phyloP scores from a whole-genome alignment of 1,140 invertebrate species.

The Euura lappo region DNA sequence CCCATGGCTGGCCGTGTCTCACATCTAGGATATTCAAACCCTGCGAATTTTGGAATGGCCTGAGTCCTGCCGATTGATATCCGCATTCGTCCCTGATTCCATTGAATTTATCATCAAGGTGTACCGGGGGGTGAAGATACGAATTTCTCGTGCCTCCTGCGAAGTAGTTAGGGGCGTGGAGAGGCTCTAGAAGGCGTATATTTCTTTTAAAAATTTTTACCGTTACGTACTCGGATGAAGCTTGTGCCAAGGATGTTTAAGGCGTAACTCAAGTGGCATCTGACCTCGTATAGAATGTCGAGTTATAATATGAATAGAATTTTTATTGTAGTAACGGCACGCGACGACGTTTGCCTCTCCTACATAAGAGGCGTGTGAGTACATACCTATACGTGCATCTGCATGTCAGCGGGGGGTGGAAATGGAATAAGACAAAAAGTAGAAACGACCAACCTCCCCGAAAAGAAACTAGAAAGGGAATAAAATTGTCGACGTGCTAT shows the following conservation, averaged over 20 bases:
- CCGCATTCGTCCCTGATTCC: no score
- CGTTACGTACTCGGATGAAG: background rate
- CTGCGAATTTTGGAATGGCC: background rate
- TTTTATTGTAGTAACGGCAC: constrained; percentile 8
- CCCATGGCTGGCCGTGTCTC: background rate
- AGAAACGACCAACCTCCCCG: background rate
- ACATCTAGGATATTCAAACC: background rate
- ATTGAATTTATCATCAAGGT: no score
- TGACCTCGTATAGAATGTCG: constrained; percentile 53
- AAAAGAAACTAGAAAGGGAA: background rate
- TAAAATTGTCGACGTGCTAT: background rate
- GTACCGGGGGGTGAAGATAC: no score
- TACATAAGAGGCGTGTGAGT: background rate
- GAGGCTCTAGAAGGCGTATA: constrained; percentile 1
- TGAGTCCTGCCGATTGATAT: no score
- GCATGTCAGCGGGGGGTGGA: background rate
- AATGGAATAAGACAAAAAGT: background rate
- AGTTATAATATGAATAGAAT: constrained; percentile 57
- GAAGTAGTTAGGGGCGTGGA: background rate
- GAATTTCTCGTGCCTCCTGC: background rate
- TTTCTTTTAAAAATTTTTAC: background rate
- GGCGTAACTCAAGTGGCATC: constrained; percentile 34
- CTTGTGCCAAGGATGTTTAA: background rate
- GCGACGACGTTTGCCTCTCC: constrained; percentile 29
- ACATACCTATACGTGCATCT: background rate